Base-by-base conservation (phyloP, 2,113 vertebrate genomes). In the Micronycteris hirsuta region DNA sequence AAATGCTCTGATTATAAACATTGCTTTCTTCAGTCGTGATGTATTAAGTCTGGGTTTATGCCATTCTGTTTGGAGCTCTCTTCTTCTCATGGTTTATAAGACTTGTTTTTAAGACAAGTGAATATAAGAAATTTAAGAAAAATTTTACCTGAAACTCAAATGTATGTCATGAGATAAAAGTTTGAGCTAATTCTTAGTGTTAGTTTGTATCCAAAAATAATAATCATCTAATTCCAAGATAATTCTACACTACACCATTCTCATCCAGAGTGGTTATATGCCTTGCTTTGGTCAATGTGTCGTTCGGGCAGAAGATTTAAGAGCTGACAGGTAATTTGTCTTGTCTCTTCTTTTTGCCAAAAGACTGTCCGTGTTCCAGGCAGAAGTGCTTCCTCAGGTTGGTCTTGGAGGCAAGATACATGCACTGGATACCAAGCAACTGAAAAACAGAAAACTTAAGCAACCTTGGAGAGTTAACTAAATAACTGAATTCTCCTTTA, bases 221-320 rank as follows among this genome's bases (percentile, higher is more conserved):
- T 47, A 70, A 54, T 12, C 33, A 5, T 24, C 52, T 36, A 49
- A n/a, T 52, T 83, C 28, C 19, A 45, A 4, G 5, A 83, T 31
- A 38, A n/a, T 73, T 85, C n/a, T 52, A 14, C 2, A 43, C 2
- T 47, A 12, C 15, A 2, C 7, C 1, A 56, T 33, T 80, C 36
- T 36, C 2, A 33, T 38, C 12, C 12, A 1, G 12, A 43, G 2
- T 47, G 63, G 0, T 5, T 36, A 1, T 45, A 19, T 36, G 24
- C 24, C 47, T 68, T 76, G 3, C 20, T 94, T 47, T 22, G 8
- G 47, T 61, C 47, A 47, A 24, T 68, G 20, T 68, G 24, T 58
- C 10, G 36, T 58, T n/a, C 26, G 31, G 38, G 20, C n/a, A 52
- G 4, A 61, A 71, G 12, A 28, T 73, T 93, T 47, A 67, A 65